Evolutionary conservation across 1,140 invertebrate species (phyloP).

Genomic region (Arion vulgaris): DNA sequence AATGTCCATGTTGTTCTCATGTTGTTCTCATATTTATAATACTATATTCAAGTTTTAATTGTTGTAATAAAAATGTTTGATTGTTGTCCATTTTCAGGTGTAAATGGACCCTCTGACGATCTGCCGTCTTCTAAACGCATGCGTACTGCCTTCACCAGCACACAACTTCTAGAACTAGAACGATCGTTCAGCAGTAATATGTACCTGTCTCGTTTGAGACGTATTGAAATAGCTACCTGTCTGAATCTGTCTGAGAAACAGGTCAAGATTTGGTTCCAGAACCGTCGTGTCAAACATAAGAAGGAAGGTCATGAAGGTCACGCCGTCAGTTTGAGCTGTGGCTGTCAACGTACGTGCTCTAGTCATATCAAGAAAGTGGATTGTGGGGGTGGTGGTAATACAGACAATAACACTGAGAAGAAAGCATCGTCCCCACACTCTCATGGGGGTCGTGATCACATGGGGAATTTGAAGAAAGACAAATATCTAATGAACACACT

Average conservation of each 20-base stretch:
- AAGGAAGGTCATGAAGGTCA: conserved; percentile 77
- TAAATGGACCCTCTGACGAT: conserved; percentile 66
- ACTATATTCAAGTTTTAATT: too few relatives aligned
- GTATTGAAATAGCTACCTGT: conserved; percentile 78
- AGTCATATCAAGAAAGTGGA: neutral
- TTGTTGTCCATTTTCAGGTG: too few relatives aligned
- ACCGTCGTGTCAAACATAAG: conserved; percentile 90
- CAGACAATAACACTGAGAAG: neutral
- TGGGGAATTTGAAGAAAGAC: neutral
- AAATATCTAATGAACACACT: neutral
- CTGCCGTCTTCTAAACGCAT: conserved; percentile 73
- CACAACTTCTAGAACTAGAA: conserved; percentile 77
- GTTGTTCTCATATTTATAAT: too few relatives aligned
- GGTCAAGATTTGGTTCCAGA: conserved; percentile 95
- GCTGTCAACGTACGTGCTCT: conserved; percentile 72
- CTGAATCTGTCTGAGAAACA: conserved; percentile 90
- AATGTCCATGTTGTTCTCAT: too few relatives aligned
- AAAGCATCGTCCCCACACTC: neutral
- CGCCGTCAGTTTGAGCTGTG: conserved; percentile 73
- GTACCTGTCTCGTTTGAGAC: conserved; percentile 76
- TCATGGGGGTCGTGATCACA: neutral
- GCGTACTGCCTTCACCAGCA: conserved; percentile 77
- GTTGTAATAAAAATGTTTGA: too few relatives aligned
- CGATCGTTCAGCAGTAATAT: conserved; percentile 76
- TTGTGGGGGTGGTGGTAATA: neutral